phyloP scores from a whole-genome alignment of 2,797 vertebrate genomes.

The Amblyraja radiata region DNA sequence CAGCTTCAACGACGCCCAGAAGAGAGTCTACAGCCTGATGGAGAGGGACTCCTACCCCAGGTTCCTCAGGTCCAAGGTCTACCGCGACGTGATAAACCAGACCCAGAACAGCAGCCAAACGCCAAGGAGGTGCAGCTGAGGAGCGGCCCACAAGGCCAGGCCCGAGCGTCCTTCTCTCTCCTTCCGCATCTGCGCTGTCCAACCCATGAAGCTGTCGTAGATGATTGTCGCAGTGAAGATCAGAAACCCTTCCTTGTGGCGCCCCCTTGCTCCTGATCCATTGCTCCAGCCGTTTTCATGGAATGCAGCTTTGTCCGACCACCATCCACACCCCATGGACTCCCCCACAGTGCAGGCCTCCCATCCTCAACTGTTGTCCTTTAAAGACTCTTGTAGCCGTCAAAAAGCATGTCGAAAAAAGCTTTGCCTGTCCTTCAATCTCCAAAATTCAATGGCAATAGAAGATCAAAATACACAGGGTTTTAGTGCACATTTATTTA shows the following conservation, averaged over 20 bases:
- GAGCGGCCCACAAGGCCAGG: slow-evolving; percentile 30
- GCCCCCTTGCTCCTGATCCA: background rate
- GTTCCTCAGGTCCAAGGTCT: slow-evolving; percentile 93
- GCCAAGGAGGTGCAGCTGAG: slow-evolving; percentile 82
- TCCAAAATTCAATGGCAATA: background rate
- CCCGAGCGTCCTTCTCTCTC: background rate
- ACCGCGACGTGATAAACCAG: slow-evolving; percentile 84
- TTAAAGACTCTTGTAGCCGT: background rate
- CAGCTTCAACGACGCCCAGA: slow-evolving; percentile 83
- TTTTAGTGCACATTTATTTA: slow-evolving; percentile 22
- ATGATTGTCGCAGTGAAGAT: slow-evolving; percentile 8
- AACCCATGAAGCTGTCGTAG: background rate
- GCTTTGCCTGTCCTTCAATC: background rate
- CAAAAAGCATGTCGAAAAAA: background rate
- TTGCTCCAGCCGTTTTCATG: background rate
- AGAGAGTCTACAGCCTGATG: slow-evolving; percentile 89
- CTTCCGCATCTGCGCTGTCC: background rate
- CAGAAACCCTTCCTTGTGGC: background rate
- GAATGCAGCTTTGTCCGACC: slow-evolving; percentile 9
- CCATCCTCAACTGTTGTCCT: background rate
- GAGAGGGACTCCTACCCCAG: slow-evolving; percentile 96
- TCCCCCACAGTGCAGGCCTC: background rate
- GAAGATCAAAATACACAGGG: slow-evolving; percentile 24
- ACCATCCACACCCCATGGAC: background rate
- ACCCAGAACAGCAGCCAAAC: slow-evolving; percentile 54